Percentiles rank a stretch among this genome's conserved stretches.
Conservation (phyloP, 2,113 vertebrate species). For the Collichthys lucidus region DNA sequence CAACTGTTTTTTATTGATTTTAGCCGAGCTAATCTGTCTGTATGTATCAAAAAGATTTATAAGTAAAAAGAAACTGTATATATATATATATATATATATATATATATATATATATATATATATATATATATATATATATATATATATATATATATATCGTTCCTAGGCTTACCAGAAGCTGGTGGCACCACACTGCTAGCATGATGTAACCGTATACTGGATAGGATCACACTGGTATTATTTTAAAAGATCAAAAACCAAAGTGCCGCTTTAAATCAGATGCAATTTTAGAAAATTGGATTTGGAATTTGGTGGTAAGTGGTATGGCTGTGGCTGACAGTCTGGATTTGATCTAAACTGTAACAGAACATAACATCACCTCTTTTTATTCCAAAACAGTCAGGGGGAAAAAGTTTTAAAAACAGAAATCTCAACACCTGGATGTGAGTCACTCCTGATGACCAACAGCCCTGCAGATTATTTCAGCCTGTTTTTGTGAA, state of each 20-base stretch:
- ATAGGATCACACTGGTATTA: background rate
- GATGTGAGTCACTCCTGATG: constrained; percentile 18
- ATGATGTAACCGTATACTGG: background rate
- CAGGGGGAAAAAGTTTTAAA: constrained; percentile 11
- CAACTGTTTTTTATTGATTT: no score
- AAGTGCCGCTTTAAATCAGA: background rate
- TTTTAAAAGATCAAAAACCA: background rate
- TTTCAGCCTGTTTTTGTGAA: background rate
- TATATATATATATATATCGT: no score
- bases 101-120: no score
- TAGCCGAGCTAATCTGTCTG: no score
- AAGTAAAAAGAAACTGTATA: no score
- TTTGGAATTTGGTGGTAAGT: background rate
- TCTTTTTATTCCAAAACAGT: background rate
- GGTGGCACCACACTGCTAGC: background rate
- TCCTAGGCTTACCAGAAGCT: background rate
- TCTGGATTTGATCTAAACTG: background rate
- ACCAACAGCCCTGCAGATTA: constrained; percentile 16
- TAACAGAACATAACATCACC: background rate
- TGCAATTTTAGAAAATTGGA: background rate
- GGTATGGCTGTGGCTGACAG: background rate
- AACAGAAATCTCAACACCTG: constrained; percentile 4
- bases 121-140: no score
- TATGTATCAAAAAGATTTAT: no score
- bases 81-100: no score